These are phyloP conservation scores for Chaetogeoica ovagalla DNA, from an alignment of 2,888 invertebrate genomes.

Conservation along the genomic window DNA sequence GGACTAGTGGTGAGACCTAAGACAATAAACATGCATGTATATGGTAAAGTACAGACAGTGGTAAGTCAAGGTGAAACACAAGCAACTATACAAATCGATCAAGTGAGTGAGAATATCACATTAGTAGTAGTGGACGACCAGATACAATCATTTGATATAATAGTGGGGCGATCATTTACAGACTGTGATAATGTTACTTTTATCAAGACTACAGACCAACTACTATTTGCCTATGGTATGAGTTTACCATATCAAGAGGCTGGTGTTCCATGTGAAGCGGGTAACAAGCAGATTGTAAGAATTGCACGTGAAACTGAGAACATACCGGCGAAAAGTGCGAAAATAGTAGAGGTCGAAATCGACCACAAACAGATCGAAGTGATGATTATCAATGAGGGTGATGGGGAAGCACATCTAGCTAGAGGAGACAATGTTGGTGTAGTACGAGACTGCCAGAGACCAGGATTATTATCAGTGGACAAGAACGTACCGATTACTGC, in stretches of 20 bases:
- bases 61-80: not conserved
- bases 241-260: not conserved
- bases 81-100: not conserved
- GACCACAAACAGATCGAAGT: conserved; percentile 15
- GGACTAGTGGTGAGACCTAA: not conserved
- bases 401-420: conserved; percentile 52
- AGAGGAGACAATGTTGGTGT: conserved; percentile 55
- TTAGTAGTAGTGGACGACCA: not conserved
- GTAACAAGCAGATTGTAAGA: not conserved
- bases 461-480: no score
- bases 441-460: not conserved
- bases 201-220: not conserved
- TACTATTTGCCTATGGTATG: not conserved
- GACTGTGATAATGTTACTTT: not conserved
- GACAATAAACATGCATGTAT: not conserved
- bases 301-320: not conserved
- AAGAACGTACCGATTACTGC: no score
- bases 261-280: not conserved
- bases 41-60: not conserved
- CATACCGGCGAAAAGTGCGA: no score
- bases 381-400: conserved; percentile 46
- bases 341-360: not conserved
- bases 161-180: not conserved
- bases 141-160: not conserved
- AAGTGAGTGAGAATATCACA: not conserved